phyloP scores from a whole-genome alignment of 2,888 invertebrate species.

The Hoplodrina blanda region DNA sequence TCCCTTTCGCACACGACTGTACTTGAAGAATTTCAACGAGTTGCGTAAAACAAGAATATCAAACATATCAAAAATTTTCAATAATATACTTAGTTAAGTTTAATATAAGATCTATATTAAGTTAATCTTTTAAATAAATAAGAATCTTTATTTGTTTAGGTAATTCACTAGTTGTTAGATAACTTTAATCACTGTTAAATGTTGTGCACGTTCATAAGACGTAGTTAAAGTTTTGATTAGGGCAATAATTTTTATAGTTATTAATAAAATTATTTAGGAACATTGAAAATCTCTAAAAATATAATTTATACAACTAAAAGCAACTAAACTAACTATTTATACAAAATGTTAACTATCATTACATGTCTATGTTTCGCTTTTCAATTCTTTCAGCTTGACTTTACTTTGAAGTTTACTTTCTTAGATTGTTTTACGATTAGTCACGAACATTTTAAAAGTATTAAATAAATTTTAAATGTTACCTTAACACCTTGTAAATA shows the following conservation, averaged over 20 bases:
- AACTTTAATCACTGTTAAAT: constrained; percentile 90
- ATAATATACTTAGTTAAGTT: constrained; percentile 71
- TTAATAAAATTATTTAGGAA: constrained; percentile 64
- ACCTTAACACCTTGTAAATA: constrained; percentile 87
- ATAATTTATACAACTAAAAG: constrained; percentile 58
- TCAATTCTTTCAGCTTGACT: constrained; percentile 44
- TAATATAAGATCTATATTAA: constrained; percentile 77
- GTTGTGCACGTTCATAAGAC: constrained; percentile 88
- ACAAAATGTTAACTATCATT: constrained; percentile 54
- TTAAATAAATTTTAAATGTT: constrained; percentile 83
- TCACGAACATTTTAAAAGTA: constrained; percentile 74
- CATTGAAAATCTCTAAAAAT: constrained; percentile 37
- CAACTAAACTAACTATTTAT: no score
- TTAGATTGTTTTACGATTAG: constrained; percentile 52
- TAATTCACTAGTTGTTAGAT: constrained; percentile 82
- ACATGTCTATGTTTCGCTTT: constrained; percentile 40
- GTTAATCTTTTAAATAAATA: constrained; percentile 74
- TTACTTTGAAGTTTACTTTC: constrained; percentile 36
- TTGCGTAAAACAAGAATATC: constrained; percentile 85
- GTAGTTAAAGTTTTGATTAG: constrained; percentile 83
- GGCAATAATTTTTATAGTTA: constrained; percentile 86
- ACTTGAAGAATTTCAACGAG: constrained; percentile 70
- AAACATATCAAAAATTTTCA: constrained; percentile 85
- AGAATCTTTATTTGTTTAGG: constrained; percentile 82
- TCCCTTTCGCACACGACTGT: constrained; percentile 32